These are phyloP conservation scores for Cyaniris semiargus DNA, from an alignment of 2,888 invertebrate genomes.

Conservation along the genomic window DNA sequence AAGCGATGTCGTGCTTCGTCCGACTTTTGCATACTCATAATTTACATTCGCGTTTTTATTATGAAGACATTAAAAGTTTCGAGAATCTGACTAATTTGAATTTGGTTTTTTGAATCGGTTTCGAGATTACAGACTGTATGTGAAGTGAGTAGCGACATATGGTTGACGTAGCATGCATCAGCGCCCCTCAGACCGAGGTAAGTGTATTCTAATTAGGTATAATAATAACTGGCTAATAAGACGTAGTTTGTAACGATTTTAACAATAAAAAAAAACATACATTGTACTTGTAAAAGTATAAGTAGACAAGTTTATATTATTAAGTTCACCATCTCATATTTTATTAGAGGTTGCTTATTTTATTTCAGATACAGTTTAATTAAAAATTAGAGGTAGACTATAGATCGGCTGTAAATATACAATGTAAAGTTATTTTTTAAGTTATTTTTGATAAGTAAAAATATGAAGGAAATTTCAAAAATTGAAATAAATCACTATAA, in stretches of 20 bases:
- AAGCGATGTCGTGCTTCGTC: constrained; percentile 51
- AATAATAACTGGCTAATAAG: constrained; percentile 13
- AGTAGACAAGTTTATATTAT: too few species aligned
- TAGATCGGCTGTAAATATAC: too few species aligned
- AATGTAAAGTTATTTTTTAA: too few species aligned
- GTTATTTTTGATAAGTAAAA: too few species aligned
- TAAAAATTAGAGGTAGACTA: too few species aligned
- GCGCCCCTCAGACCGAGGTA: constrained; percentile 59
- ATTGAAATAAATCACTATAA: too few species aligned
- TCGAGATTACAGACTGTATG: constrained; percentile 36
- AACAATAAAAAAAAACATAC: background rate
- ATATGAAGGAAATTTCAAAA: too few species aligned
- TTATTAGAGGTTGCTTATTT: too few species aligned
- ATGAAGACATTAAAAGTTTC: constrained; percentile 30
- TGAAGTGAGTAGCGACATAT: constrained; percentile 50
- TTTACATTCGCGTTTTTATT: constrained; percentile 40
- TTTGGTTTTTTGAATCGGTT: constrained; percentile 2
- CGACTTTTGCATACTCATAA: constrained; percentile 37
- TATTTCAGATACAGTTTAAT: too few species aligned
- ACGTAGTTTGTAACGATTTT: background rate
- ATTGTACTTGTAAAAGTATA: background rate
- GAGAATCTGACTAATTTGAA: constrained; percentile 17
- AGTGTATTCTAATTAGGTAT: constrained; percentile 49
- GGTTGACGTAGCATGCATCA: constrained; percentile 64
- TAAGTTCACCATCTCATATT: background rate